A percentile compares a stretch with the other conserved stretches of the same genome.
Conservation (phyloP, 2,888 invertebrate genomes). For the Microctonus hyperodae region DNA sequence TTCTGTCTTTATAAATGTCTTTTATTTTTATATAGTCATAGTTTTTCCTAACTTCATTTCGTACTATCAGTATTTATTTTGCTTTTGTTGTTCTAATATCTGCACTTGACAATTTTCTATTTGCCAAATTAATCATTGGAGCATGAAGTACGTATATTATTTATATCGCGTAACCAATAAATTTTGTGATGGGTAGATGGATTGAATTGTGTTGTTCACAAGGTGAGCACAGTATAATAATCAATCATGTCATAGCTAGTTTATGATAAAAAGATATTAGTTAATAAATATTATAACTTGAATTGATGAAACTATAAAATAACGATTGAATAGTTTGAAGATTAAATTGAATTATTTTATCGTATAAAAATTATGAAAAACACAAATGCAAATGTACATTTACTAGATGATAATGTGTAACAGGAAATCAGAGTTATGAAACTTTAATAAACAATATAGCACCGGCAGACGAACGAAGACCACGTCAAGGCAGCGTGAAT, state of each 20-base stretch:
- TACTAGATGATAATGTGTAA: conserved; percentile 26
- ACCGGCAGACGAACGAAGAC: conserved; percentile 57
- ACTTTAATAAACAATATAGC: conserved; percentile 48
- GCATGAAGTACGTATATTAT: conserved; percentile 1
- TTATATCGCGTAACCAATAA: neutral
- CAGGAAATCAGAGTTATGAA: conserved; percentile 32
- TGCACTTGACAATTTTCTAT: conserved; percentile 16
- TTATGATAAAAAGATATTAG: too few relatives aligned
- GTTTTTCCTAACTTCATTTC: conserved; percentile 18
- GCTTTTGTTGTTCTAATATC: conserved; percentile 18
- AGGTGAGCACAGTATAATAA: conserved; percentile 34
- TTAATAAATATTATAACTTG: conserved; percentile 23
- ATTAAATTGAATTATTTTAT: neutral
- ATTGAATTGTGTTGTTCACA: conserved; percentile 37
- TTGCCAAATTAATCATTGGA: neutral
- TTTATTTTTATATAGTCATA: conserved; percentile 12
- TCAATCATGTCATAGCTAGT: neutral
- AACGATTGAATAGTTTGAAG: too few relatives aligned
- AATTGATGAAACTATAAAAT: neutral
- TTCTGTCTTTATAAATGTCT: conserved; percentile 30
- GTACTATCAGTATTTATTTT: conserved; percentile 25
- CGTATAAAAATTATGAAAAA: conserved; percentile 8
- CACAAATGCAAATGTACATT: conserved; percentile 12
- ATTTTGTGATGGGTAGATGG: conserved; percentile 40
- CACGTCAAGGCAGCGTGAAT: conserved; percentile 54